These are phyloP conservation scores for Dugesia japonica DNA, from an alignment of 2,888 invertebrate species.

Conservation along the genomic window DNA sequence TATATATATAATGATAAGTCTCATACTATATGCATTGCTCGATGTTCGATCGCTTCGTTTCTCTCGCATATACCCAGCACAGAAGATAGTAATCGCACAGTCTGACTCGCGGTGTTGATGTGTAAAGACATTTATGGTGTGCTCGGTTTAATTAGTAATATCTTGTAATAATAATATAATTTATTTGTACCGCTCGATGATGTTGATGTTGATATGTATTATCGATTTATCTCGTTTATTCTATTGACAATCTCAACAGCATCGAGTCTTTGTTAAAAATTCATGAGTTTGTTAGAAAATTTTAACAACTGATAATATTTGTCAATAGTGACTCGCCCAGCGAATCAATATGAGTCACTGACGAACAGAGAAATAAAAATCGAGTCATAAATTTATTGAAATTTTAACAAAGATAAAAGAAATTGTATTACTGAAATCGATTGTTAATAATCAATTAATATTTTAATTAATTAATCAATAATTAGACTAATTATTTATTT, in stretches of 20 bases:
- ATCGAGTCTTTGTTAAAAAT: neutral
- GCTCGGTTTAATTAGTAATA: neutral
- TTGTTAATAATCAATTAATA: no score
- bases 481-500: no score
- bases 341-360: slow-evolving; percentile 14
- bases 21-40: slow-evolving; percentile 11
- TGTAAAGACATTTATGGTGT: neutral
- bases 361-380: neutral
- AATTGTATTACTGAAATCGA: no score
- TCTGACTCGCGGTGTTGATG: neutral
- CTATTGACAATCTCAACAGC: neutral
- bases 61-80: neutral
- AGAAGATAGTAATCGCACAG: neutral
- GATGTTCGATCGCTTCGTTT: slow-evolving; percentile 16
- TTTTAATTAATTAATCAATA: no score
- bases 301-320: neutral
- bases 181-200: neutral
- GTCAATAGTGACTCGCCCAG: neutral
- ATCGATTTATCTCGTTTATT: neutral
- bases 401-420: no score
- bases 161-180: neutral
- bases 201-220: neutral
- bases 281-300: neutral
- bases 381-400: neutral
- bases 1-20: neutral